Evolutionary conservation across 2,797 vertebrate genomes (phyloP), one percentile per base, ranked within the genome.

Genomic region (Cheirogaleus major): DNA sequence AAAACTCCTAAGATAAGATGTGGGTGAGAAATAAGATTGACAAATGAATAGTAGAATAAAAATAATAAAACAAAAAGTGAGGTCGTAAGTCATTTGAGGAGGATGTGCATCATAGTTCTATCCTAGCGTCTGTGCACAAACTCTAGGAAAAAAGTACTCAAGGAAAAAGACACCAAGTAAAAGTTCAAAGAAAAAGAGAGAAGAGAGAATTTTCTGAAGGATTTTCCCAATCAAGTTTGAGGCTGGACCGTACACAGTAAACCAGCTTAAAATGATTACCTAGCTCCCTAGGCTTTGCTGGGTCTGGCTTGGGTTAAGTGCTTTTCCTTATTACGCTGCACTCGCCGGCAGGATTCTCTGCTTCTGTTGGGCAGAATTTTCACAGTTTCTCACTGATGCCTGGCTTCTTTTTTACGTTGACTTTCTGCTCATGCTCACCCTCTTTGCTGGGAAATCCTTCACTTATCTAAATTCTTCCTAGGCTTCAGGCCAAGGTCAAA

Each of bases 51-150:
- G 23, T 11, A 18, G 80, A 90, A 65, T 48, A 25, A 61, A 89
- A 67, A 52, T 13, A 0, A 0, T 0, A 9, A 76, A 80, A 73
- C 63, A 27, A 7, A 76, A 70, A 90, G 18, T 2, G 17, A 65
- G 25, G 30, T 63, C 1, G 17, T 85, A 83, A 84, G 41, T 11
- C 13, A 14, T 80, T 88, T 30, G 17, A 25, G 14, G 18, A 2
- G 30, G 0, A 0, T 20, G 8, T 25, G 35, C 7, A 35, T 27
- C 76, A 22, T 38, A 23, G 35, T n/a, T 69, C 20, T 69, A 5
- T 35, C 25, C 59, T 76, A 11, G 18, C n/a, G 6, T 65, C 75
- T 59, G 1, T 30, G 57, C 41, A 67, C 6, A 72, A 43, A 30
- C 5, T 57, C 82, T 52, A 87, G 45, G 32, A 73, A 84, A 79